Evolutionary conservation across 2,113 vertebrate genomes (phyloP), one percentile per base, ranked within the genome.

Genomic region (Ploceus nigricollis): DNA sequence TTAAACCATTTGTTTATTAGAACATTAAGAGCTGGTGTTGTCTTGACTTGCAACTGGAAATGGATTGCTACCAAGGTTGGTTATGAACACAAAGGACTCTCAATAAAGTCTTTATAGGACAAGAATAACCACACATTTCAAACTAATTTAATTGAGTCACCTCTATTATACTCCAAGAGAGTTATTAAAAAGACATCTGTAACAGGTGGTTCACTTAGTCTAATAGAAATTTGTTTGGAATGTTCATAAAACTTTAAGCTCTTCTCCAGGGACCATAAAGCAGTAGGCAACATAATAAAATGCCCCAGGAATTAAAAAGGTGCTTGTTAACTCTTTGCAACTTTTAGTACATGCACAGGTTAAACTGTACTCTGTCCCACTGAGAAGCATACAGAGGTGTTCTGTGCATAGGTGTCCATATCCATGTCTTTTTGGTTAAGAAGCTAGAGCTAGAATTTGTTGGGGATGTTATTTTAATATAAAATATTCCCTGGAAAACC

Each of bases 1-100:
- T 98, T 97, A 98, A 94, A 77, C 92, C 92, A 95, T 97, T 98
- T 96, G 96, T 97, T 98, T 97, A 97, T 97, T 95, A 97, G 90
- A 94, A 94, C 93, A 91, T 96, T 96, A 97, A 91, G 75, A 80
- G 44, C 94, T 96, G 70, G 69, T 91, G 70, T 83, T 96, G 78
- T 96, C 96, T 97, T 97, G 61, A 97, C 95, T 97, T 97, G 75
- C 91, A 95, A 92, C 95, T 96, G 78, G 85, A 97, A 97, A 94
- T 94, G 70, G 82, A 92, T 96, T 96, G 72, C 97, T 96, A 94
- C 35, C 48, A 69, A 95, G 47, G 50, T 81, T 95, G 71, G 75
- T 92, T 97, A 84, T 91, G 90, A 96, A 88, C 66, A 94, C 68
- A 88, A 77, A 97, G 63, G 87, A 93, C 61, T 75, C 22, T 84